Base-by-base conservation (phyloP, 2,113 vertebrate species). In the Athene noctua region DNA sequence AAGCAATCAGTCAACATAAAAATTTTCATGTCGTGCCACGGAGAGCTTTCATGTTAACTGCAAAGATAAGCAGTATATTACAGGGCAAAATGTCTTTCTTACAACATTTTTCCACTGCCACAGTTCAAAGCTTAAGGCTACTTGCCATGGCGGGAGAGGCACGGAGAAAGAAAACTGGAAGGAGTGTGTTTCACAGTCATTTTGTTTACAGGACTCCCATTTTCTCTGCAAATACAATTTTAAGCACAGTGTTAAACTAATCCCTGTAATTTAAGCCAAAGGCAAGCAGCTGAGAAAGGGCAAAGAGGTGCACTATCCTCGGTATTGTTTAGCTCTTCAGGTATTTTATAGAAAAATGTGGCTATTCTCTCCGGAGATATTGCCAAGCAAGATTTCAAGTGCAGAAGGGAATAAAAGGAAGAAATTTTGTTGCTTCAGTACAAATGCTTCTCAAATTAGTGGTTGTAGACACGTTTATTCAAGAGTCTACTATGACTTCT, bases 1-100 rank as follows among this genome's bases (percentile, higher is more conserved):
- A 96, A 71, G 38, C 71, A 90, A 92, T 86, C 91, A 86, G 44
- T 83, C 71, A 90, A 88, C 46, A 73, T 40, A 72, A 90, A 92
- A 72, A 52, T 30, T 40, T 70, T 79, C 52, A 77, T 46, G 52
- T 73, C 63, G 63, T 1, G 2, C 65, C 71, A 72, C 5, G 51
- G 54, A 94, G 40, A 91, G 61, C 54, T 88, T 78, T 73, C 58
- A 47, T 27, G 51, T 44, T 79, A 83, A 80, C 78, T 66, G 58
- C 72, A 88, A 87, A 86, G 93, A 88, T 21, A 71, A n/a, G 22
- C 34, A 78, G 25, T 40, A 40, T 16, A 52, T 84, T 73, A 67
- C 23, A 5, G 40, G 29, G 34, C 68, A 96, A 80, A 88, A 78
- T 36, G n/a, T 73, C 51, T 72, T 54, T 79, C 19, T 67, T 78